Conservation (phyloP, 1,140 invertebrate genomes). For the Pseudomyrmex dendroicus region DNA sequence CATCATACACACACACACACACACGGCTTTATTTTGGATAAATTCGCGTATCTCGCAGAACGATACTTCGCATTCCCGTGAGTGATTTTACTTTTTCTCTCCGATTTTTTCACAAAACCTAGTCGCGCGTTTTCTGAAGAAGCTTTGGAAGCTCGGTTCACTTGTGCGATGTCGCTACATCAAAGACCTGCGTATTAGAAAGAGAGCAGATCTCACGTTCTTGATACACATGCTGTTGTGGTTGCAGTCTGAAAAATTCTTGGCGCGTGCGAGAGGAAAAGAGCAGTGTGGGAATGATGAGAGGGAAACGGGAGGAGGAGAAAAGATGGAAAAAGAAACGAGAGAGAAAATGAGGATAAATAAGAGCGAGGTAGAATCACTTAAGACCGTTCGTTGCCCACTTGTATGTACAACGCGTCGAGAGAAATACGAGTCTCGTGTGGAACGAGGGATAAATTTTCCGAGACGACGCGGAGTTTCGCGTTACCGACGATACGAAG, state of each 20-base stretch:
- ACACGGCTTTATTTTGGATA: not conserved
- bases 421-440: not conserved
- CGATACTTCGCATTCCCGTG: too few species aligned
- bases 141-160: not conserved
- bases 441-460: not conserved
- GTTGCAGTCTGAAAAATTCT: slow-evolving; percentile 29
- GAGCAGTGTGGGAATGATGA: not conserved
- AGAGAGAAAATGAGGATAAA: not conserved
- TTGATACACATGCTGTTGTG: not conserved
- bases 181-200: not conserved
- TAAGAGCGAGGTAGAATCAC: not conserved
- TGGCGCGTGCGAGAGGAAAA: not conserved
- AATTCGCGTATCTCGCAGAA: not conserved
- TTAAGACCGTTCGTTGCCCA: not conserved
- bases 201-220: not conserved
- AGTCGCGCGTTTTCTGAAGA: not conserved
- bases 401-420: not conserved
- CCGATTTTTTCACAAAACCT: not conserved
- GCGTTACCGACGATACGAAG: not conserved
- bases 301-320: not conserved
- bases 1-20: not conserved
- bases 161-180: not conserved
- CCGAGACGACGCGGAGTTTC: too few species aligned
- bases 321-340: not conserved
- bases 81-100: slow-evolving; percentile 1